Evolutionary conservation across 2,113 vertebrate species (phyloP).

Genomic region (Myanophis thanlyinensis): DNA sequence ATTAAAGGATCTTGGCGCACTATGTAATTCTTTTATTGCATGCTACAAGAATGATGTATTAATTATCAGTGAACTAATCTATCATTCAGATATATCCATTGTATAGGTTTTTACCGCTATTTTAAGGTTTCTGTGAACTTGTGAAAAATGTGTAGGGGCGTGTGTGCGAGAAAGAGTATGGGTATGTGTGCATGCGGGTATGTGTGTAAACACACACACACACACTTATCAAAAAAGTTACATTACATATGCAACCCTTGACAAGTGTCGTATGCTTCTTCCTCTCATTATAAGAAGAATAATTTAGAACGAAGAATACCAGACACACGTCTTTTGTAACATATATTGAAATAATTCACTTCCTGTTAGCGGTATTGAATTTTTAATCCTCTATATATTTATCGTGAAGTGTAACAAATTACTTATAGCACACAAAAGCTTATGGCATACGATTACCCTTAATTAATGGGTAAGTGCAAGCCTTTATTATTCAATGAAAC

Average conservation of each 20-base stretch:
- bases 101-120: background rate
- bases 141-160: conserved; percentile 11
- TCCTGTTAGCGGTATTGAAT: conserved; percentile 64
- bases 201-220: background rate
- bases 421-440: conserved; percentile 68
- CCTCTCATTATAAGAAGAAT: conserved; percentile 43
- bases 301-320: background rate
- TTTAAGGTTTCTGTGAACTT: conserved; percentile 43
- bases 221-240: background rate
- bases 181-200: background rate
- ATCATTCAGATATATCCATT: conserved; percentile 35
- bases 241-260: background rate
- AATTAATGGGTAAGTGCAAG: conserved; percentile 74
- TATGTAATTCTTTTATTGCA: conserved; percentile 36
- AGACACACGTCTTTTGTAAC: conserved; percentile 42
- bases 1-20: conserved; percentile 50
- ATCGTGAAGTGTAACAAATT: conserved; percentile 67
- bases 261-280: conserved; percentile 39
- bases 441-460: conserved; percentile 73
- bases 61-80: conserved; percentile 44
- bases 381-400: conserved; percentile 69
- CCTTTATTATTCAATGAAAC: conserved; percentile 74
- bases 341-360: conserved; percentile 33
- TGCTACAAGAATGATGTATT: conserved; percentile 47
- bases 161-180: background rate